Evolutionary conservation across 2,113 vertebrate genomes (phyloP).

Genomic region (Ciconia maguari): DNA sequence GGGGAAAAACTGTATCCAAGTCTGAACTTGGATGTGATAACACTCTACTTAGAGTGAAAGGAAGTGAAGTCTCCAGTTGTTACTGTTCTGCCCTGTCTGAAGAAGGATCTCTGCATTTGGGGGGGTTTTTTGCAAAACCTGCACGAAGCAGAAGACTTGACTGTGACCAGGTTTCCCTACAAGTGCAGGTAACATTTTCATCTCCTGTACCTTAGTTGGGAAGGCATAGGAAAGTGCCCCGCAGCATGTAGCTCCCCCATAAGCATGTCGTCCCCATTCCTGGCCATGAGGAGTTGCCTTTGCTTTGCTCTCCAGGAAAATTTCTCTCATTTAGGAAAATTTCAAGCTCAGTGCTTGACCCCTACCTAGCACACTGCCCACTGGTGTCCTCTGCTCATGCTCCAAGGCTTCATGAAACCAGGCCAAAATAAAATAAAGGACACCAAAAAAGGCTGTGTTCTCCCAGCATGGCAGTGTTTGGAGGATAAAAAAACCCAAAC

Average conservation of each 20-base stretch:
- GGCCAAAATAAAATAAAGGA: background rate
- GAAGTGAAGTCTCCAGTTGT: background rate
- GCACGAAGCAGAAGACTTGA: background rate
- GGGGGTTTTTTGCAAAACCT: background rate
- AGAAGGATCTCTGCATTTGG: background rate
- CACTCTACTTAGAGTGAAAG: background rate
- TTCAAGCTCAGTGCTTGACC: background rate
- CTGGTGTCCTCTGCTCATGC: background rate
- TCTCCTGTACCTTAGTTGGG: background rate
- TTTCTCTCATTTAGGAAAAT: background rate
- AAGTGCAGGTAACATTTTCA: background rate
- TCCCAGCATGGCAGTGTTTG: background rate
- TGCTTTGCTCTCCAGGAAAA: background rate
- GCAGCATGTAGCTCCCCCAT: background rate
- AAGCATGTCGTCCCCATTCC: background rate
- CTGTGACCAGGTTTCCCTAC: background rate
- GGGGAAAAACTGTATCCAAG: background rate
- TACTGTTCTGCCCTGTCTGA: background rate
- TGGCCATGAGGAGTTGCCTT: background rate
- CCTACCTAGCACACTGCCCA: background rate
- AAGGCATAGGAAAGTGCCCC: background rate
- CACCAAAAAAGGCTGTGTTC: background rate
- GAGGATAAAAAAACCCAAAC: background rate
- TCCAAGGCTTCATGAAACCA: background rate
- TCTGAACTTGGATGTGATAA: background rate